These are phyloP conservation scores for Morpho helenor DNA, from an alignment of 2,888 invertebrate species.

Conservation along the genomic window DNA sequence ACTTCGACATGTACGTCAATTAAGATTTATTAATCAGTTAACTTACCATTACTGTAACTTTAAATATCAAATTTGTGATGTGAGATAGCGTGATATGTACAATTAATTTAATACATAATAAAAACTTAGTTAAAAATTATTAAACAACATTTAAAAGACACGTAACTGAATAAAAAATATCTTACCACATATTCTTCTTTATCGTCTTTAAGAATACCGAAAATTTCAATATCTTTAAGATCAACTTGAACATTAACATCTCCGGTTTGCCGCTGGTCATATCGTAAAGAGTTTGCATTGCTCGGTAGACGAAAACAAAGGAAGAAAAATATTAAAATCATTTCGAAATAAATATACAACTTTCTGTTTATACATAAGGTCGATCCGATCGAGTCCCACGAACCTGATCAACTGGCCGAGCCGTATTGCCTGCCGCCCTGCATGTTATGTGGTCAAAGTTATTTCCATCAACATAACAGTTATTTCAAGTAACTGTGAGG, in stretches of 20 bases:
- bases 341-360: constrained; percentile 10
- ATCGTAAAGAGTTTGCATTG: constrained; percentile 40
- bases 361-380: constrained; percentile 11
- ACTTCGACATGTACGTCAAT: too few relatives aligned
- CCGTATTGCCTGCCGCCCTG: constrained; percentile 46
- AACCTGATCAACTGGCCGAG: constrained; percentile 50
- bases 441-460: constrained; percentile 58
- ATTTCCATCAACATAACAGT: constrained; percentile 76
- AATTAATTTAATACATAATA: too few relatives aligned
- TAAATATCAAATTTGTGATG: too few relatives aligned
- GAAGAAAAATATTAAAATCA: constrained; percentile 17
- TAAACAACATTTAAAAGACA: background rate
- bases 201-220: constrained; percentile 82
- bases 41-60: too few relatives aligned
- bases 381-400: constrained; percentile 49
- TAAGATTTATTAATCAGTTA: too few relatives aligned
- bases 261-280: constrained; percentile 88
- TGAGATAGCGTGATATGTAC: too few relatives aligned
- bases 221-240: constrained; percentile 87
- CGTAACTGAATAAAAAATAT: background rate
- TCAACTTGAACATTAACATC: constrained; percentile 89
- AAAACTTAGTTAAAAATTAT: background rate
- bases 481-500: constrained; percentile 72
- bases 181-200: constrained; percentile 81
- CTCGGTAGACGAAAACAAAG: constrained; percentile 35